phyloP scores from a whole-genome alignment of 2,888 invertebrate genomes.

The Lasioglossum leucozonium region DNA sequence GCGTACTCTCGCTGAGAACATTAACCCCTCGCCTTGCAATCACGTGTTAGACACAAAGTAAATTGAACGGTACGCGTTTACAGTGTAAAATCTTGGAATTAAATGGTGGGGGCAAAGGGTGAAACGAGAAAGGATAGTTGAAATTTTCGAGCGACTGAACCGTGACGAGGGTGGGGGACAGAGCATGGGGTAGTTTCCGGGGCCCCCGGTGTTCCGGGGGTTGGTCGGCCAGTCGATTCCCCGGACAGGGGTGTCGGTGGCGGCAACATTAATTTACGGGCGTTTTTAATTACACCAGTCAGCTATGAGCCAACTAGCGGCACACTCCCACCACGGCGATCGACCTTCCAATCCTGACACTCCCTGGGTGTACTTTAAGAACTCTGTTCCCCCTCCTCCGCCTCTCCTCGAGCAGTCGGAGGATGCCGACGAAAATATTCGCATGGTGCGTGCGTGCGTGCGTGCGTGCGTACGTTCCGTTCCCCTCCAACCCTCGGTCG shows the following conservation, averaged over 20 bases:
- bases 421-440: slow-evolving; percentile 62
- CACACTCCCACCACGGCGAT: slow-evolving; percentile 60
- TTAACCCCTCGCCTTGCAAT: background rate
- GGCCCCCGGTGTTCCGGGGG: background rate
- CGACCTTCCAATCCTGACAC: slow-evolving; percentile 69
- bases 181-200: background rate
- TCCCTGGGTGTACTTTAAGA: slow-evolving; percentile 65
- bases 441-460: slow-evolving; percentile 51
- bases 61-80: background rate
- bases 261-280: slow-evolving; percentile 55
- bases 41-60: background rate
- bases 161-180: background rate
- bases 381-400: slow-evolving; percentile 53
- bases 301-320: slow-evolving; percentile 57
- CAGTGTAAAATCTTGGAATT: background rate
- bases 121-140: background rate
- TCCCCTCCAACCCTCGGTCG: slow-evolving; percentile 12
- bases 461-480: slow-evolving; percentile 34
- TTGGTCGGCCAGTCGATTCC: background rate
- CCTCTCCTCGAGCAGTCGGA: slow-evolving; percentile 43
- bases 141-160: background rate
- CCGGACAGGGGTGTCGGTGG: background rate
- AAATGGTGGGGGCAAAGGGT: too few relatives aligned
- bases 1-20: background rate
- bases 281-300: slow-evolving; percentile 66